phyloP scores from a whole-genome alignment of 2,888 invertebrate genomes.

The Oeneis ivallda region DNA sequence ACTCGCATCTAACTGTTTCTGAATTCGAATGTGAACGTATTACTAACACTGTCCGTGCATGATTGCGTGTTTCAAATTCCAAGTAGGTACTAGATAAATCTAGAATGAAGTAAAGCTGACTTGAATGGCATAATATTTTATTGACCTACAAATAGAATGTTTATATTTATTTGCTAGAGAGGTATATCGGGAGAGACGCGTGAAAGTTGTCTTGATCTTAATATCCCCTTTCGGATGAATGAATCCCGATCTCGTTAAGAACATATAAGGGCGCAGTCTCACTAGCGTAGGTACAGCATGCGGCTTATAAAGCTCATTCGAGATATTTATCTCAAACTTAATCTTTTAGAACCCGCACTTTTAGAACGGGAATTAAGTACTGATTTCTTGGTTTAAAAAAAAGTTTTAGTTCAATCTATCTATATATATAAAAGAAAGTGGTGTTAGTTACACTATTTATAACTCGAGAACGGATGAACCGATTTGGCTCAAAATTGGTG shows the following conservation, averaged over 20 bases:
- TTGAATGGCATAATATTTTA: conserved; percentile 27
- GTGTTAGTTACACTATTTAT: too few relatives aligned
- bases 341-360: too few relatives aligned
- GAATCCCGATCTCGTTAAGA: conserved; percentile 24
- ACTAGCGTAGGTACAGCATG: not conserved
- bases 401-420: too few relatives aligned
- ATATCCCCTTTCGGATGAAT: conserved; percentile 35
- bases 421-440: too few relatives aligned
- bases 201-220: conserved; percentile 37
- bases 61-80: conserved; percentile 27
- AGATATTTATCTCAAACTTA: too few relatives aligned
- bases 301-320: not conserved
- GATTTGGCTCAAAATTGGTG: too few relatives aligned
- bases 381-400: too few relatives aligned
- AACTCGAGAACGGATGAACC: too few relatives aligned
- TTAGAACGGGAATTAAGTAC: too few relatives aligned
- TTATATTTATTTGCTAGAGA: conserved; percentile 24
- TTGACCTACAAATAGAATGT: conserved; percentile 32
- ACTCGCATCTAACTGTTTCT: conserved; percentile 44
- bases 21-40: conserved; percentile 54
- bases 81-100: conserved; percentile 32
- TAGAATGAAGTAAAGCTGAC: conserved; percentile 25
- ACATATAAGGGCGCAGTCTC: not conserved
- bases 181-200: conserved; percentile 22
- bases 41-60: conserved; percentile 47